Conservation (phyloP, 2,888 invertebrate genomes). For the Lycocerus yunnanus region DNA sequence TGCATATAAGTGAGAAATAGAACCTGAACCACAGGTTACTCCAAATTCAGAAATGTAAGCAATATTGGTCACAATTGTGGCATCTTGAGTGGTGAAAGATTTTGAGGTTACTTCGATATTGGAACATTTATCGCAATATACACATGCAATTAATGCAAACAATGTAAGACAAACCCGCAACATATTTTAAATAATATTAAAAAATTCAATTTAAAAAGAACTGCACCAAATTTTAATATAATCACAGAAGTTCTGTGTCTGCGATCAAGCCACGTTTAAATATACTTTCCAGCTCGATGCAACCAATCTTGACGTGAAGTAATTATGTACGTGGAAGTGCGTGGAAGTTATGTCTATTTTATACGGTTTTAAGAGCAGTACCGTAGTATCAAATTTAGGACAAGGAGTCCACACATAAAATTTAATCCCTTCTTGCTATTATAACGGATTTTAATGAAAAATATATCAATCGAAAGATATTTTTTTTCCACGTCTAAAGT, state of each 20-base stretch:
- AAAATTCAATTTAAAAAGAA: background rate
- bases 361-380: too few species aligned
- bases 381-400: too few species aligned
- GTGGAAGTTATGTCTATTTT: too few species aligned
- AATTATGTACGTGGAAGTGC: background rate
- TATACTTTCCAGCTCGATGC: background rate
- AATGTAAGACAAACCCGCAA: background rate
- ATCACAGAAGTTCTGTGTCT: background rate
- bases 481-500: too few species aligned
- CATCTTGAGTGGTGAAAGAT: slow-evolving; percentile 90
- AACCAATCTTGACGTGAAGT: background rate
- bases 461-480: too few species aligned
- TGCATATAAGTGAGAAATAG: slow-evolving; percentile 77
- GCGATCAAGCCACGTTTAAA: background rate
- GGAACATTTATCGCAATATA: slow-evolving; percentile 55
- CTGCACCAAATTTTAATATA: background rate
- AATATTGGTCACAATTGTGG: slow-evolving; percentile 86
- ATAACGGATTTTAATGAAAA: too few species aligned
- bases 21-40: slow-evolving; percentile 75
- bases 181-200: background rate
- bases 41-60: slow-evolving; percentile 91
- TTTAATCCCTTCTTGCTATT: too few species aligned
- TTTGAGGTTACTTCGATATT: slow-evolving; percentile 75
- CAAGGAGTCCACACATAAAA: too few species aligned
- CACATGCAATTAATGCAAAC: slow-evolving; percentile 5